Evolutionary conservation across 2,797 vertebrate species (phyloP), one percentile per base, ranked within the genome.

Genomic region (Hafferia zeledoni): DNA sequence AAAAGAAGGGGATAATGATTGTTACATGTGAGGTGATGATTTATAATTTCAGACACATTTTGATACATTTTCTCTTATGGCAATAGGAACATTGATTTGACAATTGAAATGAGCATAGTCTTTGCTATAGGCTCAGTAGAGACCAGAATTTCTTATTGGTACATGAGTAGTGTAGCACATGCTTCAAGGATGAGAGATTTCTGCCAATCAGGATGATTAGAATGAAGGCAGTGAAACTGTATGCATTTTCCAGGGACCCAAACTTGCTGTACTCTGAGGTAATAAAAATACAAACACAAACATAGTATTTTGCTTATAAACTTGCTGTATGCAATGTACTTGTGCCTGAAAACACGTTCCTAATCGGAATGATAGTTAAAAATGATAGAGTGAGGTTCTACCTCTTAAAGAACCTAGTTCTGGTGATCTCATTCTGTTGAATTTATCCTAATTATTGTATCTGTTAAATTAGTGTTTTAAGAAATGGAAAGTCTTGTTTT

Each of bases 311-410:
- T n/a, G 15, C n/a, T 68, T 81, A 37, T 30, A 23, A 76, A 75
- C 3, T 22, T 50, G 1, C 11, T 65, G 6, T 17, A 7, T 53
- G 2, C 27, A 43, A 13, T 10, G 2, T 0, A 0, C 1, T 1
- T 30, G 6, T 37, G 75, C 6, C 11, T 79, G 39, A 78, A 39
- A 61, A 4, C 2, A 37, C 17, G 49, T 10, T 69, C 31, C 11
- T 89, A 15, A 19, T n/a, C 24, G 22, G 47, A 87, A 39, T 27
- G 23, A 6, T 43, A 4, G 2, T 28, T 91, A 49, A 19, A 78
- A 86, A 61, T 78, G 8, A 2, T 8, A 28, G 7, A 53, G 19
- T 19, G 39, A 89, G 4, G 7, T 23, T 81, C 35, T 84, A 8
- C 2, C 10, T 76, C 24, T 35, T 43, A 50, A 64, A 30, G 7